These are phyloP conservation scores for Eurois occulta DNA, from an alignment of 2,888 invertebrate genomes.

Conservation along the genomic window DNA sequence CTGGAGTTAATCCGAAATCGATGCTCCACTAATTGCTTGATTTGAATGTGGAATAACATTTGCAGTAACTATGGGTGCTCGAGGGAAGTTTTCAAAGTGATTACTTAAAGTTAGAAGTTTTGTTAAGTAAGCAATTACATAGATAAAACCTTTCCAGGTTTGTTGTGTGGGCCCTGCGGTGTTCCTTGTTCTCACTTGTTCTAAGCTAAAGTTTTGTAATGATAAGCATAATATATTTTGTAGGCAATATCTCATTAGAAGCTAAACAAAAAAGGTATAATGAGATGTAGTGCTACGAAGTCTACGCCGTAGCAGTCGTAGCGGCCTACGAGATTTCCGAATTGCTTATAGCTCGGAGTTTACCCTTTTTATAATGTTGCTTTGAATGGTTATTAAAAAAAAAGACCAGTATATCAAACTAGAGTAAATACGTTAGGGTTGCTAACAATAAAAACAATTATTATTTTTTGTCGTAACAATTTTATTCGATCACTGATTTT, in stretches of 20 bases:
- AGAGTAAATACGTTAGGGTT: background rate
- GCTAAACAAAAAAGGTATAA: no score
- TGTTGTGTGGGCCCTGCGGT: background rate
- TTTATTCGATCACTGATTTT: slow-evolving; percentile 90
- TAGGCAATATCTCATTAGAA: background rate
- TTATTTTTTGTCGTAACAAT: slow-evolving; percentile 87
- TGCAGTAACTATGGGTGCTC: slow-evolving; percentile 40
- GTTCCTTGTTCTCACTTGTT: background rate
- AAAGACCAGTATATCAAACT: background rate
- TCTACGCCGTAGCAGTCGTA: slow-evolving; percentile 3
- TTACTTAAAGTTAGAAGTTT: slow-evolving; percentile 27
- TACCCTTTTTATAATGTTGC: background rate
- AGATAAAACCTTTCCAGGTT: slow-evolving; percentile 9
- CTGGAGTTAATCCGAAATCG: slow-evolving; percentile 51
- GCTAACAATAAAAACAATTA: slow-evolving; percentile 61
- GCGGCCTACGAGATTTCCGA: background rate
- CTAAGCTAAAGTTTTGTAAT: background rate
- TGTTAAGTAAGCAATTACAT: slow-evolving; percentile 27
- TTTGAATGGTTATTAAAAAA: background rate
- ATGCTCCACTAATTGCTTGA: slow-evolving; percentile 76
- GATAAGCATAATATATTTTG: background rate
- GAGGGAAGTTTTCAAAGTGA: slow-evolving; percentile 46
- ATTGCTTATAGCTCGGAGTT: background rate
- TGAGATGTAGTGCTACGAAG: background rate
- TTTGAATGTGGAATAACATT: slow-evolving; percentile 75